Base-by-base conservation (phyloP, 92 coral and sea anemone species). In the Plumapathes pennacea region DNA sequence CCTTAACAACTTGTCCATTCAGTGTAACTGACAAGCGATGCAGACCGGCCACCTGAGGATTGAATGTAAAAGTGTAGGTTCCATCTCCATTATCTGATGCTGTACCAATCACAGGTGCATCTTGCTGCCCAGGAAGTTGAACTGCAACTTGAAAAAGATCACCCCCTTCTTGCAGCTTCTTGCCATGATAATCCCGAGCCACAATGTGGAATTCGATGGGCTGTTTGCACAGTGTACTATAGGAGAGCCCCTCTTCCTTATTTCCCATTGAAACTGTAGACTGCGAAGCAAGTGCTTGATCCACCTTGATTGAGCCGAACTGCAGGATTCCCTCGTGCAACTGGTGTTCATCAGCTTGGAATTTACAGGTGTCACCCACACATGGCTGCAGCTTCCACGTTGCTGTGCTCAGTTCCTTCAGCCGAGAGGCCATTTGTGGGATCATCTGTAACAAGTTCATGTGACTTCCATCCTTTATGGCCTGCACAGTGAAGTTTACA, bases 401-500 rank as follows among this genome's bases (percentile, higher is more conserved):
- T 10, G 32, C 33, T 8, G 43, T 25, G 30, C 64, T 79, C 50
- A 79, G 24, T 11, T 45, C 65, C 28, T 27, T 60, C 23, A 79
- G 18, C 38, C 78, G 52, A 9, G 32, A 44, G 29, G 80, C 28
- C 26, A 79, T 79, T 22, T 79, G 77, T 15, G 56, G 62, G 13
- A 26, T 37, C 55, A 79, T 37, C 34, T 72, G 71, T 43, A 84
- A 38, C 21, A 78, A 48, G 5, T 78, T 70, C 9, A 84, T 69
- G 15, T 78, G 46, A 32, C 63, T 71, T 13, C 77, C 82, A 72
- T 72, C 59, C 39, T 56, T 54, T 11, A 71, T 52, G 7, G 69
- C 71, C 29, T 62, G 59, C 26, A 78, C 67, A 1, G 82, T 60
- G 50, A 84, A 84, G 32, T 60, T 77, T n/a, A 66, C 53, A 56